These are phyloP conservation scores for Drosophila kambysellisi DNA, from an alignment of 2,888 invertebrate species.

Conservation along the genomic window DNA sequence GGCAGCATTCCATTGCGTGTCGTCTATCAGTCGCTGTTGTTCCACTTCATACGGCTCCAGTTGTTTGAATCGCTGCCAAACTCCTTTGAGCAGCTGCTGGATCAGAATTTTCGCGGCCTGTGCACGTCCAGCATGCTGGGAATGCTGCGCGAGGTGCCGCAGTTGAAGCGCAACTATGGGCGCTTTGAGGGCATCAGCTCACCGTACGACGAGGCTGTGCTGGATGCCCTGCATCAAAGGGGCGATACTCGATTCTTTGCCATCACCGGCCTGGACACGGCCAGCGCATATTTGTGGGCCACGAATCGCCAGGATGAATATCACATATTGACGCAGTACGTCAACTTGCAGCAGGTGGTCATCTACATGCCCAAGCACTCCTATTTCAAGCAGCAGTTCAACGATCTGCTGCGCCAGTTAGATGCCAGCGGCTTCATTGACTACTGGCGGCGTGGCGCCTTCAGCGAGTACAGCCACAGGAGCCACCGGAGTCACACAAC, in stretches of 20 bases:
- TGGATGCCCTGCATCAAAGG: slow-evolving; percentile 38
- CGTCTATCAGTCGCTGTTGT: slow-evolving; percentile 74
- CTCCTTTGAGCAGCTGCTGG: slow-evolving; percentile 53
- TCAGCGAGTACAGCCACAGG: slow-evolving; percentile 18
- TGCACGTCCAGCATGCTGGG: slow-evolving; percentile 45
- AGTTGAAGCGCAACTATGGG: slow-evolving; percentile 10
- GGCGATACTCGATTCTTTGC: slow-evolving; percentile 41
- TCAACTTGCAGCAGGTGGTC: slow-evolving; percentile 58
- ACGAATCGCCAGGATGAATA: slow-evolving; percentile 22
- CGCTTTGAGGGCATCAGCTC: slow-evolving; percentile 32
- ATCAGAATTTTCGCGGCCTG: slow-evolving; percentile 39
- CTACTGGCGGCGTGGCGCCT: slow-evolving; percentile 53
- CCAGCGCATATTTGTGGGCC: slow-evolving; percentile 32
- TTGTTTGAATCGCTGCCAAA: slow-evolving; percentile 36
- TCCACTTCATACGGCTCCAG: slow-evolving; percentile 68
- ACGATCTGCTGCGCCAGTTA: slow-evolving; percentile 46
- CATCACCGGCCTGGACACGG: slow-evolving; percentile 49
- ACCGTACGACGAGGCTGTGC: slow-evolving; percentile 41
- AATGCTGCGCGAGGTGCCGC: slow-evolving; percentile 53
- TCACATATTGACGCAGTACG: slow-evolving; percentile 43
- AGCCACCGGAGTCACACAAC: background rate
- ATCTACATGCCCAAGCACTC: slow-evolving; percentile 77
- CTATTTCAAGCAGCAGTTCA: slow-evolving; percentile 61
- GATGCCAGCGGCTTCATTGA: slow-evolving; percentile 61
- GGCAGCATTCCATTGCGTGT: slow-evolving; percentile 62